These are phyloP conservation scores for Tipula vernalis DNA, from an alignment of 2,888 invertebrate species.

Conservation along the genomic window DNA sequence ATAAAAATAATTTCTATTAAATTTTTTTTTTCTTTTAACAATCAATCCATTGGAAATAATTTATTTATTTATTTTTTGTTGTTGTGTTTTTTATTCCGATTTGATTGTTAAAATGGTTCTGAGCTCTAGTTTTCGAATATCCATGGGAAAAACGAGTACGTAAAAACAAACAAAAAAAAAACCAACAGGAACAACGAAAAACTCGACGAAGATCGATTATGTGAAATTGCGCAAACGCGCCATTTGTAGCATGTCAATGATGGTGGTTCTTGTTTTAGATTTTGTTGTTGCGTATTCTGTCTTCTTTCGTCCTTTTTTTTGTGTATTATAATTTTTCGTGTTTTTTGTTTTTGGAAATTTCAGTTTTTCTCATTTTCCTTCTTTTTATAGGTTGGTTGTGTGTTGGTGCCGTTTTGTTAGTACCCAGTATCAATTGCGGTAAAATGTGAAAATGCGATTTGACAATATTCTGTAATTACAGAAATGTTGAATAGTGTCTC, in stretches of 20 bases:
- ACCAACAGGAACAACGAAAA: not conserved
- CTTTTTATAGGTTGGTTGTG: not conserved
- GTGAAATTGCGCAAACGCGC: not conserved
- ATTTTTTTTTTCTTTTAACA: not conserved
- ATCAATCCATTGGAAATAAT: not conserved
- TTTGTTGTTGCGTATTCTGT: not conserved
- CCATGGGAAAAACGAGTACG: not conserved
- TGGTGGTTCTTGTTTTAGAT: not conserved
- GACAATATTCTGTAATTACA: not conserved
- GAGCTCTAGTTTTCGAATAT: not conserved
- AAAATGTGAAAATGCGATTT: not conserved
- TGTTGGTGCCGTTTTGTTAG: not conserved
- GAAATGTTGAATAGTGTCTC: too few species aligned
- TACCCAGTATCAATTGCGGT: not conserved
- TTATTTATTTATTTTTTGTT: not conserved
- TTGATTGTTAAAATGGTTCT: constrained; percentile 9
- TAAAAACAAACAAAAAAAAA: not conserved
- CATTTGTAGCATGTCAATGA: not conserved
- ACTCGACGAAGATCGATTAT: not conserved
- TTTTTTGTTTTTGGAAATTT: not conserved
- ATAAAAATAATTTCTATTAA: not conserved
- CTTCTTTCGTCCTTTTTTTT: not conserved
- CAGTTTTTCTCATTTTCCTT: not conserved
- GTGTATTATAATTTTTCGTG: not conserved
- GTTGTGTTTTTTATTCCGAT: not conserved